These are phyloP conservation scores for Odontomyia ornata DNA, from an alignment of 2,888 invertebrate species.

Conservation along the genomic window DNA sequence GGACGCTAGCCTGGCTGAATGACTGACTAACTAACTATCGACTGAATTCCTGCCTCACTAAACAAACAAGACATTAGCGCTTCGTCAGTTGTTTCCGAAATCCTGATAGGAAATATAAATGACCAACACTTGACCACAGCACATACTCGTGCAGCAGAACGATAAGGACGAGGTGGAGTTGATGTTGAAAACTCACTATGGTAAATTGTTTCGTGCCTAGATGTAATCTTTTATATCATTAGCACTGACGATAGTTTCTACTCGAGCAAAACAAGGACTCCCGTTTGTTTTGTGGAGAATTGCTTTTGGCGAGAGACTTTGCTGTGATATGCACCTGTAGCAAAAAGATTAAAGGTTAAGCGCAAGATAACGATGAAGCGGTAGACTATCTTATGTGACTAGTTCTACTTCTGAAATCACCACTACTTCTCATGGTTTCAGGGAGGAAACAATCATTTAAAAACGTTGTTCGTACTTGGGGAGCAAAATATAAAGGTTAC, in stretches of 20 bases:
- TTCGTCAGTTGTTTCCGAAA: constrained; percentile 10
- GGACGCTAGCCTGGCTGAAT: not conserved
- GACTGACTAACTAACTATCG: not conserved
- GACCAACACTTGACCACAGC: constrained; percentile 30
- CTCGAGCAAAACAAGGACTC: not conserved
- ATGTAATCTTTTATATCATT: constrained; percentile 39
- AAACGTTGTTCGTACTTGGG: no score
- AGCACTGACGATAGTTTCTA: constrained; percentile 20
- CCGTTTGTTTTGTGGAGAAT: not conserved
- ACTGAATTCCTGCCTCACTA: not conserved
- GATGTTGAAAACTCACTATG: not conserved
- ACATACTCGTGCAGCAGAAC: not conserved
- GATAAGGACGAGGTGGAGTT: not conserved
- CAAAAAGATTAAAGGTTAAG: constrained; percentile 5
- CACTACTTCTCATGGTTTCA: no score
- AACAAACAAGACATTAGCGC: constrained; percentile 43
- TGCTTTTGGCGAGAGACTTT: not conserved
- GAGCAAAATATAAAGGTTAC: no score
- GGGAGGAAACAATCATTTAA: no score
- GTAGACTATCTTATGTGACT: not conserved
- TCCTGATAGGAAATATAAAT: constrained; percentile 24
- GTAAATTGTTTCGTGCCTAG: constrained; percentile 37
- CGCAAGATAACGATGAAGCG: constrained; percentile 8
- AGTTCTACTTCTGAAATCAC: no score
- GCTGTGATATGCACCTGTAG: not conserved